Conservation (phyloP, 2,797 vertebrate species). For the Synanceia verrucosa region DNA sequence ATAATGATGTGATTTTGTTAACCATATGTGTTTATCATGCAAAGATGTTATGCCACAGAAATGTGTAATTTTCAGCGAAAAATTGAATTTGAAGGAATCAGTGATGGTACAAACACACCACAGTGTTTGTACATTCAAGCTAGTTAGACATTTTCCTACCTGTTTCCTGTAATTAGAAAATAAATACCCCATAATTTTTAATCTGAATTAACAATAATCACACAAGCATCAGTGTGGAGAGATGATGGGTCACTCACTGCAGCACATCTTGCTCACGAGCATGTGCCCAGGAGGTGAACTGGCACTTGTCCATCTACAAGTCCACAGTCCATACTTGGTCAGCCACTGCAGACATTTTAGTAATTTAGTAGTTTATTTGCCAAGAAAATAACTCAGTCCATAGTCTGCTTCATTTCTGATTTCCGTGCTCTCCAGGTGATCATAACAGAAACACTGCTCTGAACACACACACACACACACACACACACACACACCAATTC, state of each 20-base stretch:
- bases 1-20: not conserved
- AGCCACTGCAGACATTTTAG: not conserved
- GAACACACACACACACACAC: not conserved
- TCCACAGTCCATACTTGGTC: not conserved
- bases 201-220: too few relatives aligned
- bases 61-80: not conserved
- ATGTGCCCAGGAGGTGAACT: not conserved
- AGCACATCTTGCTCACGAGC: not conserved
- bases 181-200: not conserved
- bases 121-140: not conserved
- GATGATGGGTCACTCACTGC: too few relatives aligned
- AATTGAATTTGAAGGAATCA: not conserved
- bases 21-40: not conserved
- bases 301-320: not conserved
- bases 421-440: too few relatives aligned
- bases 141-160: too few relatives aligned
- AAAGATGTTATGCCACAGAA: not conserved
- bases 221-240: too few relatives aligned
- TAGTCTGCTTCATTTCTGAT: not conserved
- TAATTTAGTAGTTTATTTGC: not conserved
- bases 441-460: not conserved
- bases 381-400: not conserved
- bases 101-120: not conserved
- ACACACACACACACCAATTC: not conserved
- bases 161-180: not conserved